Evolutionary conservation across 2,888 invertebrate genomes (phyloP).

Genomic region (Brassicogethes aeneus): DNA sequence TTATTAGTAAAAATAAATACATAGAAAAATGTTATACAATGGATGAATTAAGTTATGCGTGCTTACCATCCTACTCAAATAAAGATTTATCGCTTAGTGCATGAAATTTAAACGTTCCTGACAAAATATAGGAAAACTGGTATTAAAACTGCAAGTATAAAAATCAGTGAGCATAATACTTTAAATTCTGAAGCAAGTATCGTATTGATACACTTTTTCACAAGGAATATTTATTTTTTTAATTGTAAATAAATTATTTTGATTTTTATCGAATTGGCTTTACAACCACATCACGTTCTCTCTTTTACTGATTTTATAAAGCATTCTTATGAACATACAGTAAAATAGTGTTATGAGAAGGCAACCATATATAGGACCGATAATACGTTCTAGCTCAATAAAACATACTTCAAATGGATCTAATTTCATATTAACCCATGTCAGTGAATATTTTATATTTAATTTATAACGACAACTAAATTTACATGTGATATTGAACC

Average conservation of each 20-base stretch:
- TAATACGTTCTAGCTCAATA: neutral
- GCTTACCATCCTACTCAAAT: too few relatives aligned
- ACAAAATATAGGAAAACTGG: neutral
- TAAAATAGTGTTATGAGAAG: slow-evolving; percentile 7
- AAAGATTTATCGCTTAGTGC: too few relatives aligned
- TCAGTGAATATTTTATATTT: neutral
- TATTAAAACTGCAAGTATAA: neutral
- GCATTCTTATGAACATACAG: slow-evolving; percentile 7
- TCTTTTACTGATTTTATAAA: slow-evolving; percentile 1
- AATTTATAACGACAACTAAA: too few relatives aligned
- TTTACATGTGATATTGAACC: too few relatives aligned
- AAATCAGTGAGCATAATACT: slow-evolving; percentile 1
- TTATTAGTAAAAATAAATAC: too few relatives aligned
- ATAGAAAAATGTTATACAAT: too few relatives aligned
- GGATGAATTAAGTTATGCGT: too few relatives aligned
- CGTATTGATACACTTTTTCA: slow-evolving; percentile 4
- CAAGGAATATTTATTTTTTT: neutral
- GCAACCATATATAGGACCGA: slow-evolving; percentile 8
- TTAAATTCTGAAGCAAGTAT: neutral
- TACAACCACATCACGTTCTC: neutral
- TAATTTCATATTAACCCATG: neutral
- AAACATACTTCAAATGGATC: neutral
- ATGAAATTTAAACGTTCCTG: neutral
- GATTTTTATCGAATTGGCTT: neutral
- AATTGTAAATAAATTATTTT: neutral